Evolutionary conservation across 2,888 invertebrate genomes (phyloP).

Genomic region (Drosophila algonquin): DNA sequence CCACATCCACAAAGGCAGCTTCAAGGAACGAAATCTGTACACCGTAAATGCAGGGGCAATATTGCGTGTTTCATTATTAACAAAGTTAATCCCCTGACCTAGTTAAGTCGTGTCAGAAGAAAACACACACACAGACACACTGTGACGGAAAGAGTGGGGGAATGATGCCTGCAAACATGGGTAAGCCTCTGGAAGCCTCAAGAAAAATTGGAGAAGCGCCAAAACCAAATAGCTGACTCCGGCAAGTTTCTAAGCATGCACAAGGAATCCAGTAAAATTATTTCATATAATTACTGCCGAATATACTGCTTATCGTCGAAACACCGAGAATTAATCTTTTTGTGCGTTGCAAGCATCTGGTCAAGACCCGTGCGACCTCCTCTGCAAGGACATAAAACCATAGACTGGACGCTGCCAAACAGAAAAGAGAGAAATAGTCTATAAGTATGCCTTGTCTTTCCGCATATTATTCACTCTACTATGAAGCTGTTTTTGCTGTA

Average conservation of each 20-base stretch:
- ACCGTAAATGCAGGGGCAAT: constrained; percentile 59
- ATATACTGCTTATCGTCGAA: background rate
- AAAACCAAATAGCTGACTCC: constrained; percentile 58
- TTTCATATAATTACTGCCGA: constrained; percentile 49
- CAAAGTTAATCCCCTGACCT: constrained; percentile 75
- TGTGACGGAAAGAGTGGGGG: constrained; percentile 1
- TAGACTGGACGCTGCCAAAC: too few species aligned
- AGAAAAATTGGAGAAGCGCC: constrained; percentile 54
- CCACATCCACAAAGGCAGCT: constrained; percentile 38
- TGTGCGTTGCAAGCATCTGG: too few species aligned
- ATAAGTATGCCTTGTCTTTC: background rate
- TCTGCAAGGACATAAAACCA: too few species aligned
- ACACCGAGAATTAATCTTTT: background rate
- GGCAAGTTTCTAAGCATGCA: constrained; percentile 41
- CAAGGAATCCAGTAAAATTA: constrained; percentile 49
- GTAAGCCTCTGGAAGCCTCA: constrained; percentile 47
- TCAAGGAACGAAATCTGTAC: constrained; percentile 50
- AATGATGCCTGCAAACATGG: constrained; percentile 32
- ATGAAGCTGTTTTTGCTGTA: background rate
- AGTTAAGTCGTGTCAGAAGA: constrained; percentile 55
- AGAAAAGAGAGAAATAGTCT: too few species aligned
- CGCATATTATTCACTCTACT: background rate
- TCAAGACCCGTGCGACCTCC: too few species aligned
- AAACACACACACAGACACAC: constrained; percentile 22
- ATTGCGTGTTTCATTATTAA: constrained; percentile 74